Evolutionary conservation across 2,113 vertebrate species (phyloP), one percentile per base, ranked within the genome.

Genomic region (Prochilodus magdalenae): DNA sequence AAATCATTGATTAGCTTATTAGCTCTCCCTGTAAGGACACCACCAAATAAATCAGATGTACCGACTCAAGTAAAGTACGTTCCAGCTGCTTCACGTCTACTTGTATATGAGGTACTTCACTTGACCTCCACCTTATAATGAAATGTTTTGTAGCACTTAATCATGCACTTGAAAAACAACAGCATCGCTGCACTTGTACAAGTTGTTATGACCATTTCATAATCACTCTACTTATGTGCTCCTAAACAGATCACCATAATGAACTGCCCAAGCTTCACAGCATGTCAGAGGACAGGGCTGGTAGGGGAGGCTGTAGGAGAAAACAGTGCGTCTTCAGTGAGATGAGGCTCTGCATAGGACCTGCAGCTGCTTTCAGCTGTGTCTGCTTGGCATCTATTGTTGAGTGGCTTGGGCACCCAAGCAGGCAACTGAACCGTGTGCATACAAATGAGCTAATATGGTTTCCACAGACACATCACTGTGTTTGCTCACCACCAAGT

Each of bases 401-500:
- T 40, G 60, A 29, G n/a, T 30, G 49, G 24, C 76, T 62, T 69
- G 71, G 75, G 59, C 53, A 69, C 51, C 36, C 51, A 65, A 62
- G 77, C 62, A 67, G 29, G 66, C 80, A 67, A 18, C 18, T 36
- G 24, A 36, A 22, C 73, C 33, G n/a, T 49, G 36, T 16, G 85
- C 74, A 83, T 80, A 80, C 51, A 83, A 86, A 86, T 67, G 1
- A 62, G 26, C 62, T 71, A 22, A 66, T 40, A 74, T 83, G 36
- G 24, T 75, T 84, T 79, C 63, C 67, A 27, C 67, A 76, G 29
- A 16, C 72, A 73, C 55, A 47, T 15, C 57, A n/a, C 26, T 18
- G 7, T 73, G 36, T 69, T 79, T 69, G 51, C 76, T 74, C 53
- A 51, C 71, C 36, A 57, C 72, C 49, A 30, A 84, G 70, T 65